Evolutionary conservation across 2,888 invertebrate species (phyloP).

Genomic region (Apotomis capreana): DNA sequence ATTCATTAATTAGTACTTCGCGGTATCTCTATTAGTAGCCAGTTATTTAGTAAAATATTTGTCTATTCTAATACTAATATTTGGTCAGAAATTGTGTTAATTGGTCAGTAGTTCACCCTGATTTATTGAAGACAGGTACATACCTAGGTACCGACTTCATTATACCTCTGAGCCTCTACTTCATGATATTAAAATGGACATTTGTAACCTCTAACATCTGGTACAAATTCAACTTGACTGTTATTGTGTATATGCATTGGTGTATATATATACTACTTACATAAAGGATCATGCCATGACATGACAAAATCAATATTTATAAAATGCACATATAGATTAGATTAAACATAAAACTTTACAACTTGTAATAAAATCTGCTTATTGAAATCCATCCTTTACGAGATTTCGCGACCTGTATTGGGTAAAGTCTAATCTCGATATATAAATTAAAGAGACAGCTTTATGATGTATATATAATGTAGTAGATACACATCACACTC

Average conservation of each 20-base stretch:
- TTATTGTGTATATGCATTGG: too few species aligned
- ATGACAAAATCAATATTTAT: background rate
- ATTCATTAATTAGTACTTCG: too few species aligned
- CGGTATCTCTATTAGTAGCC: too few species aligned
- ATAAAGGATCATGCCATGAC: background rate
- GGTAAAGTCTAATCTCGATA: background rate
- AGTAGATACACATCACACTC: slow-evolving; percentile 15
- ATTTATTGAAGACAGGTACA: background rate
- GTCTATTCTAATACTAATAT: too few species aligned
- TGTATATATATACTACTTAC: too few species aligned
- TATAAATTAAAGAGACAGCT: background rate
- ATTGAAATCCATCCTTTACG: background rate
- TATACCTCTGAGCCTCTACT: background rate
- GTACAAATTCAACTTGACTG: too few species aligned
- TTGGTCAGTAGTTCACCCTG: background rate
- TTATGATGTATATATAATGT: slow-evolving; percentile 1
- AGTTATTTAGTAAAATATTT: background rate
- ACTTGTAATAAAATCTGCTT: background rate
- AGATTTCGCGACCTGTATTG: background rate
- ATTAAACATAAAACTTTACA: background rate
- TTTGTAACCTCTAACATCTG: too few species aligned
- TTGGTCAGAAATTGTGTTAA: background rate
- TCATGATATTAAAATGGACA: too few species aligned
- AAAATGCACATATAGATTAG: background rate
- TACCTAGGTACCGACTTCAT: background rate